These are phyloP conservation scores for Cynaeus angustus DNA, from an alignment of 2,888 invertebrate genomes.

Conservation along the genomic window DNA sequence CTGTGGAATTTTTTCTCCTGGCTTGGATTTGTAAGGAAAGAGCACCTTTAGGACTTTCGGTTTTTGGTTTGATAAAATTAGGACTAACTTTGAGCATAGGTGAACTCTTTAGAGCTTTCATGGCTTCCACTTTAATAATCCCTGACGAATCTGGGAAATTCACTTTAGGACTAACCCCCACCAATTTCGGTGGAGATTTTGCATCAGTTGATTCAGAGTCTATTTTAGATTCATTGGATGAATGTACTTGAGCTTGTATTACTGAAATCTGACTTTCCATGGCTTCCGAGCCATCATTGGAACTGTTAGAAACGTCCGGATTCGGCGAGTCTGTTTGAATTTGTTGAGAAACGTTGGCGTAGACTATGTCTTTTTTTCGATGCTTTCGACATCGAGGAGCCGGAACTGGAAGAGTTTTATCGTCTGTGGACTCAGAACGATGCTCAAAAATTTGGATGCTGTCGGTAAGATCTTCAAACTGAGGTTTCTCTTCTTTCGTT, in stretches of 20 bases:
- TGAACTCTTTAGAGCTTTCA: constrained; percentile 62
- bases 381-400: constrained; percentile 73
- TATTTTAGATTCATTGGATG: constrained; percentile 32
- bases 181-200: constrained; percentile 54
- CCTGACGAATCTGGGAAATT: constrained; percentile 18
- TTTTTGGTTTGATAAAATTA: constrained; percentile 72
- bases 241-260: constrained; percentile 65
- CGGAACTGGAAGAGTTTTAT: constrained; percentile 72
- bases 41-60: constrained; percentile 67
- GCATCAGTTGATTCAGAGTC: constrained; percentile 11
- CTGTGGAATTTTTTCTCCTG: constrained; percentile 62
- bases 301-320: constrained; percentile 55
- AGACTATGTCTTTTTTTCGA: constrained; percentile 62
- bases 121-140: constrained; percentile 40
- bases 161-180: constrained; percentile 55
- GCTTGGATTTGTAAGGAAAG: constrained; percentile 67
- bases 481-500: constrained; percentile 60
- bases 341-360: constrained; percentile 62
- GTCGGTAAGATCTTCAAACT: constrained; percentile 79
- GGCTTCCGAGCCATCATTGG: constrained; percentile 61
- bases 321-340: constrained; percentile 49
- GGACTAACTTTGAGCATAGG: constrained; percentile 76
- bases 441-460: constrained; percentile 80
- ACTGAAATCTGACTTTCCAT: constrained; percentile 58
- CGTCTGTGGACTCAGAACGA: constrained; percentile 65